Percentiles rank a stretch among this genome's conserved stretches.
Evolutionary conservation across 2,888 invertebrate genomes (phyloP).

Genomic region (Drosophila yooni): DNA sequence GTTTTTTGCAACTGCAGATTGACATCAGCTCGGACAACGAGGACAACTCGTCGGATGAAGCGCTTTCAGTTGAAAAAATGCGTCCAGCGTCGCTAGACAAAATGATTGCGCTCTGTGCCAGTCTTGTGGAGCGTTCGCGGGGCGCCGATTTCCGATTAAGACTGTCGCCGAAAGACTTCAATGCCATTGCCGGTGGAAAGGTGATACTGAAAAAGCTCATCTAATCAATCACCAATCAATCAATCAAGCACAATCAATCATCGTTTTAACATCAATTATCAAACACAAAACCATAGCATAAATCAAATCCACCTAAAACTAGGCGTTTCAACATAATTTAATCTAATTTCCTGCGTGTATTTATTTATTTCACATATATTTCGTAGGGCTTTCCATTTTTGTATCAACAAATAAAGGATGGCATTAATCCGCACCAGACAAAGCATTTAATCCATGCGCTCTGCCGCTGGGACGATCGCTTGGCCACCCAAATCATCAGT

Average conservation of each 20-base stretch:
- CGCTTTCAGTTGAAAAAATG: constrained; percentile 88
- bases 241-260: constrained; percentile 27
- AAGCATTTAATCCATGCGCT: constrained; percentile 95
- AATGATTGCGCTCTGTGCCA: constrained; percentile 96
- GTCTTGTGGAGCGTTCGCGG: constrained; percentile 94
- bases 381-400: constrained; percentile 95
- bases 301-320: constrained; percentile 11
- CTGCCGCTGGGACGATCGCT: constrained; percentile 95
- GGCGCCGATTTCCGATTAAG: constrained; percentile 91
- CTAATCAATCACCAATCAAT: constrained; percentile 26
- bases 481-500: constrained; percentile 94
- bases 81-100: constrained; percentile 96
- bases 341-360: constrained; percentile 27
- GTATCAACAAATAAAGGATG: constrained; percentile 97
- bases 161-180: constrained; percentile 91
- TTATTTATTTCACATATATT: constrained; percentile 45
- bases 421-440: constrained; percentile 95
- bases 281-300: constrained; percentile 23
- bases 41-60: constrained; percentile 86
- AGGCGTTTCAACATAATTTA: constrained; percentile 12
- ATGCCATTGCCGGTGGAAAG: constrained; percentile 94
- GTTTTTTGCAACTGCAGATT: constrained; percentile 69
- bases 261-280: constrained; percentile 29
- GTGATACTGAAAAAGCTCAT: constrained; percentile 84
- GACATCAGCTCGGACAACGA: constrained; percentile 85